phyloP scores from a whole-genome alignment of 2,888 invertebrate genomes.

The Pammene aurita region DNA sequence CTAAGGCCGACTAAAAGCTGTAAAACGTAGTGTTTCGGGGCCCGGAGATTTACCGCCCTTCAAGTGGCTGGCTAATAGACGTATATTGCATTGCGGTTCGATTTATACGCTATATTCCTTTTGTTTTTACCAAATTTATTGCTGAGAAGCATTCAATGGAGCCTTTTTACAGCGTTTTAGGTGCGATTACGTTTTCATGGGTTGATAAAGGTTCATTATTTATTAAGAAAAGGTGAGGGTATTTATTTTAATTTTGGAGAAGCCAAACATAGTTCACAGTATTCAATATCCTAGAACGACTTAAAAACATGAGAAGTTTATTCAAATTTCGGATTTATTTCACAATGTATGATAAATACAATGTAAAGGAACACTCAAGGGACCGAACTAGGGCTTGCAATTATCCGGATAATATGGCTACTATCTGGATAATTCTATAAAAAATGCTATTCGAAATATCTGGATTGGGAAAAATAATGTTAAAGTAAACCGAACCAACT shows the following conservation, averaged over 20 bases:
- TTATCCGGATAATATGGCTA: no score
- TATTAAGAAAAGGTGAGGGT: slow-evolving; percentile 9
- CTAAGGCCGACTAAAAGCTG: slow-evolving; percentile 56
- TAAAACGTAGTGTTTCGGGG: slow-evolving; percentile 68
- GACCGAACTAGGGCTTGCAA: no score
- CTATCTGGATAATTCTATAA: no score
- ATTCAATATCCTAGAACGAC: no score
- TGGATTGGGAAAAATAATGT: no score
- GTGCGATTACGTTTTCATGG: slow-evolving; percentile 54
- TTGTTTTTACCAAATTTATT: slow-evolving; percentile 75
- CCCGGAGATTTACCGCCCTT: slow-evolving; percentile 75
- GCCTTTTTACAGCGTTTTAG: slow-evolving; percentile 58
- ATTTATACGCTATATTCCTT: slow-evolving; percentile 80
- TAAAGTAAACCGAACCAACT: no score
- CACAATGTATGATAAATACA: no score
- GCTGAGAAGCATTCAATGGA: slow-evolving; percentile 56
- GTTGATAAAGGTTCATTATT: slow-evolving; percentile 37
- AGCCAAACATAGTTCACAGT: not conserved
- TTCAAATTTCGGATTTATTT: no score
- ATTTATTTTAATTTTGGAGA: not conserved
- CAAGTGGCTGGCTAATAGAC: slow-evolving; percentile 77
- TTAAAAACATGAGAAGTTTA: no score
- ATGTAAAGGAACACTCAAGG: no score
- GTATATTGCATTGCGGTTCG: slow-evolving; percentile 76
- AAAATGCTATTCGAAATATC: no score